Conservation (phyloP, 2,113 vertebrate species). For the Phaethornis superciliosus region DNA sequence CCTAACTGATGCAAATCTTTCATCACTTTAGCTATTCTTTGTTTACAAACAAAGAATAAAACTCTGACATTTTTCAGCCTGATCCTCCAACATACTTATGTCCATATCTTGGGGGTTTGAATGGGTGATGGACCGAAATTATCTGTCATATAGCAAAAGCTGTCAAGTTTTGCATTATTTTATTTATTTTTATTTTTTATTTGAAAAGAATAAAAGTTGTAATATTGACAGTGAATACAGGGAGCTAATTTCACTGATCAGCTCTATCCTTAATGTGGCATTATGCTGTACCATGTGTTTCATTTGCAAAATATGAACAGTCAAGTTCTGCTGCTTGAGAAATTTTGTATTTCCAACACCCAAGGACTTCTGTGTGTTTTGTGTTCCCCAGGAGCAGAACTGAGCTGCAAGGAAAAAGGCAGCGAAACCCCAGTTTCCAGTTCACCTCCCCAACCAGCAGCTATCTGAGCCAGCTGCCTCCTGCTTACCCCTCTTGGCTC, state of each 20-base stretch:
- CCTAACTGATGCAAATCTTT: not conserved
- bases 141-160: not conserved
- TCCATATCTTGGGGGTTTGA: not conserved
- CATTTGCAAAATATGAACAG: slow-evolving; percentile 8
- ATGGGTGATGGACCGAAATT: not conserved
- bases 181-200: not conserved
- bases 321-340: slow-evolving; percentile 1
- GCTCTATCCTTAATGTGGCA: not conserved
- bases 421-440: not conserved
- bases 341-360: not conserved
- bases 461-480: not conserved
- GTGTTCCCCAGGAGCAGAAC: not conserved
- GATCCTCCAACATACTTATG: not conserved
- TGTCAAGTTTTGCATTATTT: not conserved
- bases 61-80: not conserved
- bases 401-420: not conserved
- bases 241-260: slow-evolving; percentile 31
- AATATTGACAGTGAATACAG: not conserved
- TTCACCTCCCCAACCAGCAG: not conserved
- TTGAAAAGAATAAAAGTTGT: slow-evolving; percentile 6
- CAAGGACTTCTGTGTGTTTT: not conserved
- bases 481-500: not conserved
- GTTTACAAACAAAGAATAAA: slow-evolving; percentile 25
- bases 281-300: not conserved
- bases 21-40: slow-evolving; percentile 31